These are phyloP conservation scores for Iselma pallidipennis DNA, from an alignment of 2,888 invertebrate genomes.

Conservation along the genomic window DNA sequence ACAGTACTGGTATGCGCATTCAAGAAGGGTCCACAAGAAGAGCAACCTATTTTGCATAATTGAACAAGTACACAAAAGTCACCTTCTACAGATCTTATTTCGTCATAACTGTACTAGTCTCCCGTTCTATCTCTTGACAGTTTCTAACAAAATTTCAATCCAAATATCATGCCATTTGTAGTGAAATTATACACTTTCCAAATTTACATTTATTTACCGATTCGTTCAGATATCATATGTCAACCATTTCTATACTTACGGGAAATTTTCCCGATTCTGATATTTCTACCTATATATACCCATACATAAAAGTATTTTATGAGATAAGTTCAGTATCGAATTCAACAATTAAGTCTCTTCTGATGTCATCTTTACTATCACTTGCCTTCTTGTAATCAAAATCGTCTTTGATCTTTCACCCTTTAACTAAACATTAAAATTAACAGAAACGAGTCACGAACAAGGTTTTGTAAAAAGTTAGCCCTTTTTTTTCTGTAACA, in stretches of 20 bases:
- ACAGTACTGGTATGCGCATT: constrained; percentile 16
- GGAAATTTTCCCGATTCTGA: too few species aligned
- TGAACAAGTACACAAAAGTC: constrained; percentile 51
- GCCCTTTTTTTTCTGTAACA: not conserved
- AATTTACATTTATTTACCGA: not conserved
- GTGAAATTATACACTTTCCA: not conserved
- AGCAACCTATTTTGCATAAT: constrained; percentile 36
- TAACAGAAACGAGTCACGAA: not conserved
- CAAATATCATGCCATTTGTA: not conserved
- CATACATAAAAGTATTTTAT: too few species aligned
- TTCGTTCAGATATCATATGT: not conserved
- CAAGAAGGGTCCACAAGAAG: constrained; percentile 25
- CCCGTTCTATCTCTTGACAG: not conserved
- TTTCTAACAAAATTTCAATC: not conserved
- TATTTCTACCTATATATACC: too few species aligned
- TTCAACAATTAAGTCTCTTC: not conserved
- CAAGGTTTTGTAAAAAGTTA: not conserved
- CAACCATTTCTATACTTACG: not conserved
- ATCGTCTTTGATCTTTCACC: too few species aligned
- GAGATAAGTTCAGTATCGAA: not conserved
- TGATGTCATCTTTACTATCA: too few species aligned
- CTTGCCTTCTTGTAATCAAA: too few species aligned
- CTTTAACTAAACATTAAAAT: not conserved
- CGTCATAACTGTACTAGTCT: constrained; percentile 43
- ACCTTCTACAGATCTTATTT: constrained; percentile 47